These are phyloP conservation scores for Proterorhinus semilunaris DNA, from an alignment of 2,113 vertebrate species.

Conservation along the genomic window DNA sequence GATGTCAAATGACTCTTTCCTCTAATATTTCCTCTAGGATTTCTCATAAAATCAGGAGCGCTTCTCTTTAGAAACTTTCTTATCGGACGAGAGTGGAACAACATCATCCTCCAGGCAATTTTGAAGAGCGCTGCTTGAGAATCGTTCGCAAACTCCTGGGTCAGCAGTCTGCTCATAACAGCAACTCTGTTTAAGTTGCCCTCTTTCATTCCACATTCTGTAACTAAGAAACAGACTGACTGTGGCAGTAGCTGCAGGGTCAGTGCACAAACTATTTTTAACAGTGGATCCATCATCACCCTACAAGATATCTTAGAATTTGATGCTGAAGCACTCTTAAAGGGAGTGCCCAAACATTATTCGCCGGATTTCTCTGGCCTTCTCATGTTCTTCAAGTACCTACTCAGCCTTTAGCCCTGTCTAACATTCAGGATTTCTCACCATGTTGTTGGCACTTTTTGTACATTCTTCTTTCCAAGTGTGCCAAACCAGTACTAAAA, in stretches of 20 bases:
- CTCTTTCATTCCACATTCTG: conserved; percentile 4
- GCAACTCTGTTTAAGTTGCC: conserved; percentile 21
- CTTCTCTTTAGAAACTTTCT: neutral
- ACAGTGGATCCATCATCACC: neutral
- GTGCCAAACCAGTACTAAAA: no score
- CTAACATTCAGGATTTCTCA: no score
- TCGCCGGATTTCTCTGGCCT: no score
- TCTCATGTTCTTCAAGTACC: no score
- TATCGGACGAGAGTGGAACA: conserved; percentile 22
- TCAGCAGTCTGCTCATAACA: conserved; percentile 31
- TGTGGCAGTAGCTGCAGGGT: neutral
- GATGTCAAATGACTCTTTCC: neutral
- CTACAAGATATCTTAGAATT: neutral
- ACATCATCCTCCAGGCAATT: conserved; percentile 3
- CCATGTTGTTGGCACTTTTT: no score
- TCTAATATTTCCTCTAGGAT: neutral
- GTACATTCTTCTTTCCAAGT: no score
- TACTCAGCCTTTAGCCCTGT: no score
- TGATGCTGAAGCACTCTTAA: neutral
- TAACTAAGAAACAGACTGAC: conserved; percentile 12
- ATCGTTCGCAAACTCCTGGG: conserved; percentile 12
- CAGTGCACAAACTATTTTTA: conserved; percentile 10
- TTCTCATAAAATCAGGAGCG: neutral
- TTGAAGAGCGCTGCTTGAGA: conserved; percentile 14
- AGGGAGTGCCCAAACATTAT: neutral